Evolutionary conservation across 2,888 invertebrate species (phyloP).

Genomic region (Cephus sareptanus): DNA sequence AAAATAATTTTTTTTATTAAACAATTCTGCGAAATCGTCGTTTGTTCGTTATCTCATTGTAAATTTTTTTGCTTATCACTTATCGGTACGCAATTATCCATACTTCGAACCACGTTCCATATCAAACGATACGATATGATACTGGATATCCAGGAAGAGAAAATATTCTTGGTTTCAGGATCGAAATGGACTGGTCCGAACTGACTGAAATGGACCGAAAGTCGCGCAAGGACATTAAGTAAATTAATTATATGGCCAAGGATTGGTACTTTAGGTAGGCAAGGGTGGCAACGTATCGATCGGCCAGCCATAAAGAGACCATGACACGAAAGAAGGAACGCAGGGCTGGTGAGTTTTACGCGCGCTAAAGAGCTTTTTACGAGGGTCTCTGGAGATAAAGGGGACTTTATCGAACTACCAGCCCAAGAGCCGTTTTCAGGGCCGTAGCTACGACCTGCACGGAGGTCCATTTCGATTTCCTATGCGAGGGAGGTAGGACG

Average conservation of each 20-base stretch:
- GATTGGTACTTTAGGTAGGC: not conserved
- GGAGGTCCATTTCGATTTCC: constrained; percentile 39
- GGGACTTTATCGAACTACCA: constrained; percentile 24
- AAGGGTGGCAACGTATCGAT: constrained; percentile 23
- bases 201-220: not conserved
- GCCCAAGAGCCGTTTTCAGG: constrained; percentile 32
- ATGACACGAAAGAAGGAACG: constrained; percentile 12
- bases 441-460: constrained; percentile 31
- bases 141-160: not conserved
- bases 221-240: not conserved
- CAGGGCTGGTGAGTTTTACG: constrained; percentile 28
- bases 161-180: not conserved
- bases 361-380: constrained; percentile 34
- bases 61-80: not conserved
- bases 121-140: not conserved
- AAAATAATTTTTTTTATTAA: not conserved
- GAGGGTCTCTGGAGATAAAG: constrained; percentile 37
- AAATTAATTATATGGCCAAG: not conserved
- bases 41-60: not conserved
- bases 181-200: not conserved
- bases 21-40: not conserved
- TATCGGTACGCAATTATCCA: not conserved
- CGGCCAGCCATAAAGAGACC: constrained; percentile 24
- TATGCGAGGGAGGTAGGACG: not conserved
- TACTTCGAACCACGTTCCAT: not conserved